Evolutionary conservation across 2,113 vertebrate species (phyloP).

Genomic region (Neomonachus schauinslandi): DNA sequence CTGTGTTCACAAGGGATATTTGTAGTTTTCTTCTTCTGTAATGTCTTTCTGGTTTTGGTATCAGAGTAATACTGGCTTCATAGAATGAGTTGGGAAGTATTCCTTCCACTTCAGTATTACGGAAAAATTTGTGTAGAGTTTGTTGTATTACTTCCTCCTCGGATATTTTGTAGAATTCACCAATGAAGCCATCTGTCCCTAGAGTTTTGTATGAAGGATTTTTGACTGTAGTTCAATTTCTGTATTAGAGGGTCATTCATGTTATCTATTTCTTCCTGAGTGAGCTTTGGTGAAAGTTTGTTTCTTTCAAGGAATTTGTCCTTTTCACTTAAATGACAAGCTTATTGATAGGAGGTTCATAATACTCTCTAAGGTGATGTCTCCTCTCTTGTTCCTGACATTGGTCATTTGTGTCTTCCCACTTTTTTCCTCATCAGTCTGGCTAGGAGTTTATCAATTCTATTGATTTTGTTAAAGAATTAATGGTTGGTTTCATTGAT

Average conservation of each 20-base stretch:
- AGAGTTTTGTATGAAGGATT: slow-evolving; percentile 22
- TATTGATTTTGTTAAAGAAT: slow-evolving; percentile 12
- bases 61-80: slow-evolving; percentile 7
- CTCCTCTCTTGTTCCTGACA: not conserved
- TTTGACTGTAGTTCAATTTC: slow-evolving; percentile 18
- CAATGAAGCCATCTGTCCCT: not conserved
- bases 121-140: not conserved
- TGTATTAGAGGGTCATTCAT: not conserved
- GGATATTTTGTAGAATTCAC: slow-evolving; percentile 36
- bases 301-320: slow-evolving; percentile 36
- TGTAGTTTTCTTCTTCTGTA: slow-evolving; percentile 21
- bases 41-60: not conserved
- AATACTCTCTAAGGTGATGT: not conserved
- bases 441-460: not conserved
- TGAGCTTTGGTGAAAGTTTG: slow-evolving; percentile 30
- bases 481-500: not conserved
- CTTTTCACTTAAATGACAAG: not conserved
- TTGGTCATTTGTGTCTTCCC: slow-evolving; percentile 17
- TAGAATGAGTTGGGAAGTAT: not conserved
- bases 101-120: not conserved
- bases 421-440: not conserved
- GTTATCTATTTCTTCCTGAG: not conserved
- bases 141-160: not conserved
- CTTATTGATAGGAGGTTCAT: not conserved
- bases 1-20: not conserved